Base-by-base conservation (phyloP, 23 tunicate species). In the Corella eumyota region DNA sequence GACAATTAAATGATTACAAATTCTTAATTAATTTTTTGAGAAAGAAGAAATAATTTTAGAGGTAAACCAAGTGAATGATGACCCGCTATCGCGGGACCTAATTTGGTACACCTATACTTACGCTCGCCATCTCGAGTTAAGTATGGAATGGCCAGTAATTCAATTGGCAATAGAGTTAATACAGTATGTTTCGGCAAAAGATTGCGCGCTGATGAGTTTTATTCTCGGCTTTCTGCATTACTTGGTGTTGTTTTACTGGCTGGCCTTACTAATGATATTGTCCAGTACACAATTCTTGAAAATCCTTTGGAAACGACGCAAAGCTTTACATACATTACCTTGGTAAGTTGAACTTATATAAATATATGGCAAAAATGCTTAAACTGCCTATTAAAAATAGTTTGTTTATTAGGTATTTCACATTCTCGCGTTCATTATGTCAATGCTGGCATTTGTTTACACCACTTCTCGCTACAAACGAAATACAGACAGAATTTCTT, bases 301-400 rank as follows among this genome's bases (percentile, higher is more conserved):
- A 46, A 75, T 5, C 85, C 85, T 7, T 55, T 78, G 65, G 48
- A 32, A 22, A 78, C 85, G 32, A 79, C 88, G 4, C 88, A 79
- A 56, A 36, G 52, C 32, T 70, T 79, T 55, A 63, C 88, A 20
- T 79, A 79, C 68, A 30, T 69, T 25, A 55, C 64, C 13, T 56
- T 79, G 88, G 88, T 79, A 76, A 36, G 71, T 73, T 34, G 25
- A 13, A 19, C 15, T 31, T 31, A 22, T 21, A 53, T 21, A 19
- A 7, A 53, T 19, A 22, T 53, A n/a, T n/a, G 19, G 59, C 48
- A 40, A 40, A n/a, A 15, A 40, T 40, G 15, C 48, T 40, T 40
- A 40, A 40, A 11, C 48, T 40, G 48, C 48, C 13, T 40, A 40
- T 11, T 40, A 45, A 29, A 25, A 21, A 24, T 0, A 21, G 45